phyloP scores from a whole-genome alignment of 2,113 vertebrate genomes.

The Tricholaema leucomelas region DNA sequence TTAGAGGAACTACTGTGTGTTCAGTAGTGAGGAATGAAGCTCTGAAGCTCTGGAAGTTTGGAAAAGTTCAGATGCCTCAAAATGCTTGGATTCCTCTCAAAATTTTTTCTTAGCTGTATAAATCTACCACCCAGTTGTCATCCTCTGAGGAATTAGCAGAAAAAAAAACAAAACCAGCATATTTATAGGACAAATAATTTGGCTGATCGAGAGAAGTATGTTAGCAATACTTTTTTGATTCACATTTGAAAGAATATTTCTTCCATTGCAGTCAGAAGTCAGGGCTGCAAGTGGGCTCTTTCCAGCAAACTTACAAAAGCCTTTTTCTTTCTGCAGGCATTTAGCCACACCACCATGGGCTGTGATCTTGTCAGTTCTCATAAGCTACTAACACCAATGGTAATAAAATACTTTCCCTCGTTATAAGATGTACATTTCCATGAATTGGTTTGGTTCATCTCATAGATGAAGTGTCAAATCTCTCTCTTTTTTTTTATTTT shows the following conservation, averaged over 20 bases:
- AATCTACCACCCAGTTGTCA: slow-evolving; percentile 66
- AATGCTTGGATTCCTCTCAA: slow-evolving; percentile 58
- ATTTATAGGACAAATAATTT: slow-evolving; percentile 57
- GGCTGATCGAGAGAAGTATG: slow-evolving; percentile 51
- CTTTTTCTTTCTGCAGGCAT: slow-evolving; percentile 67
- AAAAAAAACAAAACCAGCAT: not conserved
- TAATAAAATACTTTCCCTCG: slow-evolving; percentile 65
- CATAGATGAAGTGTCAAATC: not conserved
- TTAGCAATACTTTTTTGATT: slow-evolving; percentile 54
- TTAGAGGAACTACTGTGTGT: slow-evolving; percentile 45
- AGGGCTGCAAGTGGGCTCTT: slow-evolving; percentile 34
- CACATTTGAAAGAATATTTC: slow-evolving; percentile 60
- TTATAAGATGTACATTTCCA: slow-evolving; percentile 60
- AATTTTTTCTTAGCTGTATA: slow-evolving; percentile 42
- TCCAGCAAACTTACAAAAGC: slow-evolving; percentile 62
- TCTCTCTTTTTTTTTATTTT: not conserved
- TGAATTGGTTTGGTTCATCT: slow-evolving; percentile 60
- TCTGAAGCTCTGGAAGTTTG: slow-evolving; percentile 55
- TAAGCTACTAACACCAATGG: slow-evolving; percentile 63
- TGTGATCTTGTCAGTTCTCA: slow-evolving; percentile 72
- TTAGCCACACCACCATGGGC: slow-evolving; percentile 34
- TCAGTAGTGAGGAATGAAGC: slow-evolving; percentile 45
- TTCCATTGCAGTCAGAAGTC: slow-evolving; percentile 50
- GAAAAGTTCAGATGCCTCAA: slow-evolving; percentile 60
- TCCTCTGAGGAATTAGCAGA: slow-evolving; percentile 56